Evolutionary conservation across 2,113 vertebrate species (phyloP), one percentile per base, ranked within the genome.

Genomic region (Phylloscopus trochilus): DNA sequence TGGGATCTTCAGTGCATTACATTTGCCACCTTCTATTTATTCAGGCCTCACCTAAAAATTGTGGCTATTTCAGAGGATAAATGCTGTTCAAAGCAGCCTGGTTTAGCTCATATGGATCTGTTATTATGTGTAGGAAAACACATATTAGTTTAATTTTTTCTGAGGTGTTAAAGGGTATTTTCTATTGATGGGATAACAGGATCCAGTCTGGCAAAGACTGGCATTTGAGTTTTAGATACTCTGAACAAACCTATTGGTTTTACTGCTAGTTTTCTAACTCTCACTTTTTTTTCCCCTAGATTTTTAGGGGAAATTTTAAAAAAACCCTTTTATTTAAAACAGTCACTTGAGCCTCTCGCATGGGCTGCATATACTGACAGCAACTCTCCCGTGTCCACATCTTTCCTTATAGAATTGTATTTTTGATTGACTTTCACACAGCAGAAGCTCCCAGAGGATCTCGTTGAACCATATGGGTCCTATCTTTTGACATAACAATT

Each of bases 401-500:
- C 46, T 79, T 94, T 67, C 83, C 92, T 85, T 92, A 69, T 47
- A 85, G 92, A 95, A 90, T 85, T 0, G 1, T 66, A 62, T 68
- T 96, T 95, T 87, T 97, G 93, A 96, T 94, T 97, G 95, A 95
- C 91, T 95, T 96, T 69, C 89, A 58, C 52, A 85, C 35, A 88
- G 91, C 78, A 76, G 74, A 70, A 89, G 39, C 69, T 97, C 96
- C 95, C 96, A 75, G 59, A 94, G 95, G 94, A 76, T 69, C 87
- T 94, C 17, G 0, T 89, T 69, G 90, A 97, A 92, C 95, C 94
- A 92, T 95, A 93, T 95, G 95, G 92, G 96, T 91, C 91, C 26
- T 87, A 93, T 97, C 96, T 94, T 97, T 94, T 96, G 96, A 93
- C 92, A 95, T 87, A 90, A 89, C 56, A 91, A 94, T 97, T 97